Conservation (phyloP, 1,140 invertebrate genomes). For the Calliphora vicina region DNA sequence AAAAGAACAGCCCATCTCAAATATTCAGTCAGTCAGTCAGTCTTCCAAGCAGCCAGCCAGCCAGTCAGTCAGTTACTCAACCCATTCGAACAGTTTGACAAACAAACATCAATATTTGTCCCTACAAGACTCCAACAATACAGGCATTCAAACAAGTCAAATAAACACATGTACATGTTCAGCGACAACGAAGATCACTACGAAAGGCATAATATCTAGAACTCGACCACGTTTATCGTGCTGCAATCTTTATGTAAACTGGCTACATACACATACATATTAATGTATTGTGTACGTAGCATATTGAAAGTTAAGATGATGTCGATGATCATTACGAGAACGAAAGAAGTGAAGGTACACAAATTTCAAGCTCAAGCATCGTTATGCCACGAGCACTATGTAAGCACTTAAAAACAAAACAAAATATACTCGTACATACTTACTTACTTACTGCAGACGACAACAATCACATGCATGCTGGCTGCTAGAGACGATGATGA, state of each 20-base stretch:
- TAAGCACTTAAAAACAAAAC: constrained; percentile 2
- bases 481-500: too few species aligned
- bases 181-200: not conserved
- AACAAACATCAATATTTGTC: constrained; percentile 18
- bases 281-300: not conserved
- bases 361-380: constrained; percentile 21
- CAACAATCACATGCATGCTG: not conserved
- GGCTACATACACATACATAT: not conserved
- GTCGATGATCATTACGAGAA: not conserved
- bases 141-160: not conserved
- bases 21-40: not conserved
- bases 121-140: not conserved
- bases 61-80: not conserved
- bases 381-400: constrained; percentile 28
- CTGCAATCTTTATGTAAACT: constrained; percentile 30
- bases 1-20: not conserved
- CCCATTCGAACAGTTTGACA: not conserved
- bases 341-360: not conserved
- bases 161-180: not conserved
- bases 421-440: not conserved
- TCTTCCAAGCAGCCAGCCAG: not conserved
- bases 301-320: not conserved
- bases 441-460: not conserved
- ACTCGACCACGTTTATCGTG: constrained; percentile 23
- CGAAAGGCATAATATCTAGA: not conserved